Evolutionary conservation across 2,888 invertebrate species (phyloP), one percentile per base, ranked within the genome.

Genomic region (Nycteola revayana): DNA sequence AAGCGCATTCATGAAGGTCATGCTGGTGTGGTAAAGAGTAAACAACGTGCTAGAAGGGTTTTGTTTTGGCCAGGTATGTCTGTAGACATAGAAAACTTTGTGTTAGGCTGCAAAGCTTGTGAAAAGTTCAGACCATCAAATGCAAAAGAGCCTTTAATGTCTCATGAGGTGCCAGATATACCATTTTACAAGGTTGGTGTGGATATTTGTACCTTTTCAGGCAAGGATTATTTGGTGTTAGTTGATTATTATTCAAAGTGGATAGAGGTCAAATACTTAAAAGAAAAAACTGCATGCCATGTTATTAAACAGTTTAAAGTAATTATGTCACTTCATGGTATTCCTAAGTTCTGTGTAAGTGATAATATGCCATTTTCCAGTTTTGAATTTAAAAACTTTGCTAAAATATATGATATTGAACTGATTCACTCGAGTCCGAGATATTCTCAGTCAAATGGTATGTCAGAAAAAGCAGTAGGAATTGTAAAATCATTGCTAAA

Each of bases 101-200:
- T 36, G 17, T 24, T 18, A 7, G 7, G 10, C 8, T 40, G 39
- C 17, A 6, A 6, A 5, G 22, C 21, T 2, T 42, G 33, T 17
- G 20, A 18, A n/a, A 27, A 30, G 31, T 7, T 6, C 5, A 20
- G 24, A 1, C n/a, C 23, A 1, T 7, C n/a, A 3, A n/a, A 7
- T 5, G 9, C 21, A 1, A 17, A 11, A 2, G 47, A 57, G 23
- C 50, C 59, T 1, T 10, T 59, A 28, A 10, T 46, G 0, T 47
- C 46, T 8, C 33, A 35, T 11, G 0, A 32, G 0, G 38, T 52
- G 8, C 49, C 55, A 0, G 8, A 23, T 0, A 6, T 45, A 6
- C 47, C 51, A 0, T 52, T 44, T 49, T 1, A 10, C 4, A 52
- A 52, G 23, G 24, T 50, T 0, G 48, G 41, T 0, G 25, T 43